A percentile compares a stretch with the other conserved stretches of the same genome.
Conservation (phyloP, 2,888 invertebrate species). For the Diadromus collaris region DNA sequence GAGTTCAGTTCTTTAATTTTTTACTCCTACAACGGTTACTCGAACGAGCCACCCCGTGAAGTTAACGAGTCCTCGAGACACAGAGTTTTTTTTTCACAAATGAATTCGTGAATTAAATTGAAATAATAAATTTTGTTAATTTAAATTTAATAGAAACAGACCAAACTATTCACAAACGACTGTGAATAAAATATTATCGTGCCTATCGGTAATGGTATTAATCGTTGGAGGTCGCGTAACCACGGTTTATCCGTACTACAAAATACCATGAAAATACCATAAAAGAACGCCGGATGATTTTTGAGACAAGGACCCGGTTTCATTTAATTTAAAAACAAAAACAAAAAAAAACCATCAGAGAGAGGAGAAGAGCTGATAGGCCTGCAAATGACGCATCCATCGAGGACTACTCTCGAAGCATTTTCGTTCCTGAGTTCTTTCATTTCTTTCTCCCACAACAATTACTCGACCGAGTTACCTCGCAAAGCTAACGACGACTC, state of each 20-base stretch:
- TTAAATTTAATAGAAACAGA: neutral
- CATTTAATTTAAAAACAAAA: too few species aligned
- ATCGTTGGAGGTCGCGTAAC: neutral
- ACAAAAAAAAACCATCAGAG: constrained; percentile 75
- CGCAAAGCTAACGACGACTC: neutral
- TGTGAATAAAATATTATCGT: constrained; percentile 4
- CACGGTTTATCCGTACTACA: constrained; percentile 63
- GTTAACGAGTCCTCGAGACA: neutral
- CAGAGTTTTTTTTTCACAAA: neutral
- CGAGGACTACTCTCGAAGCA: constrained; percentile 54
- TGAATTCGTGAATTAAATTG: neutral
- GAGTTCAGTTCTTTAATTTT: constrained; percentile 25
- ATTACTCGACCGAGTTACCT: neutral
- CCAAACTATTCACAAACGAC: neutral
- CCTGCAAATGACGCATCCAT: constrained; percentile 72
- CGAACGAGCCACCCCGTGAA: neutral
- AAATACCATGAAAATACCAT: constrained; percentile 78
- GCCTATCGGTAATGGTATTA: neutral
- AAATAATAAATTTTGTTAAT: too few species aligned
- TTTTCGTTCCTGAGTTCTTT: constrained; percentile 30
- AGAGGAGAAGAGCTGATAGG: constrained; percentile 66
- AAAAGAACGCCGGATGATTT: constrained; percentile 45
- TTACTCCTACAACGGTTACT: neutral
- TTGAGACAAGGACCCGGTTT: constrained; percentile 68
- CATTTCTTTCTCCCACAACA: constrained; percentile 5